A percentile compares a stretch with the other conserved stretches of the same genome.
These are phyloP conservation scores for Illadopsis cleaveri DNA, from an alignment of 2,113 vertebrate genomes.

Conservation along the genomic window DNA sequence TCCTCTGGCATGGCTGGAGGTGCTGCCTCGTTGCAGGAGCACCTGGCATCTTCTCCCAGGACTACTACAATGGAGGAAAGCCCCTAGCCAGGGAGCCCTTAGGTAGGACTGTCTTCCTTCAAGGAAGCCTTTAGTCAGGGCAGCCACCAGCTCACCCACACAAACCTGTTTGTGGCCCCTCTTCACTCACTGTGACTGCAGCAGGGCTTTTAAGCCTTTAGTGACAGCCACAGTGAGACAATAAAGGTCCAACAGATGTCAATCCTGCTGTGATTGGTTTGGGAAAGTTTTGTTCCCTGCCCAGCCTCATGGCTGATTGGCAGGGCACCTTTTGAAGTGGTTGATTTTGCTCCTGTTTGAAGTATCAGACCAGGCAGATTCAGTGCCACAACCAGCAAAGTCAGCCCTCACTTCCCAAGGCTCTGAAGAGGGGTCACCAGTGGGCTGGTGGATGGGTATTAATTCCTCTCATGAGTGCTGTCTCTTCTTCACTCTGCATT, in stretches of 20 bases:
- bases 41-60: not conserved
- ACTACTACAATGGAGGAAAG: not conserved
- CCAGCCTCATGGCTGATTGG: rapidly evolving
- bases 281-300: not conserved
- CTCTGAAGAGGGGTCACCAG: not conserved
- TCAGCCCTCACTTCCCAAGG: not conserved
- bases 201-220: not conserved
- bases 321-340: not conserved
- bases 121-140: no score
- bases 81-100: not conserved
- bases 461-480: not conserved
- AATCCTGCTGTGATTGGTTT: not conserved
- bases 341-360: not conserved
- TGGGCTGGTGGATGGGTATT: not conserved
- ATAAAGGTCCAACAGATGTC: not conserved
- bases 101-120: not conserved
- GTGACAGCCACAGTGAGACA: not conserved
- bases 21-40: not conserved
- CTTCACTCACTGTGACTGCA: not conserved
- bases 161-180: not conserved
- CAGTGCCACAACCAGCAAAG: not conserved
- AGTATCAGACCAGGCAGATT: not conserved
- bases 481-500: not conserved
- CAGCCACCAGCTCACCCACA: not conserved
- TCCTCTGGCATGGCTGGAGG: not conserved